phyloP scores from a whole-genome alignment of 2,113 vertebrate species.

The Sebastes schlegelii region DNA sequence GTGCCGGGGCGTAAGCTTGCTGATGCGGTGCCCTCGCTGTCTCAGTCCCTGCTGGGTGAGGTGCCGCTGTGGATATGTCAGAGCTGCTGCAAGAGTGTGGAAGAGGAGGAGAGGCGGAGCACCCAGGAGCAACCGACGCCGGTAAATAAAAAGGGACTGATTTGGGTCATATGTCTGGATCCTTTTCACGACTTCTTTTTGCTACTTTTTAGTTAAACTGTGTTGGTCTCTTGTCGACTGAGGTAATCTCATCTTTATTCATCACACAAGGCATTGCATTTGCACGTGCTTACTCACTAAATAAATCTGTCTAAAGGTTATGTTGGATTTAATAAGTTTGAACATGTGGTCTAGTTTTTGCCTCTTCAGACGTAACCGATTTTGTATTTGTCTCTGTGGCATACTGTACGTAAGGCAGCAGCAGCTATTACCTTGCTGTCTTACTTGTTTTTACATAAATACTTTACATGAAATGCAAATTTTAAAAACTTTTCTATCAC shows the following conservation, averaged over 20 bases:
- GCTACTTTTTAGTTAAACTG: conserved; percentile 6
- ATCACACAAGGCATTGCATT: not conserved
- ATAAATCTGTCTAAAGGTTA: not conserved
- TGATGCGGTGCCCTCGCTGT: conserved; percentile 94
- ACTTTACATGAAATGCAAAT: conserved; percentile 29
- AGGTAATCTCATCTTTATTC: conserved; percentile 7
- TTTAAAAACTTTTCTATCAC: not conserved
- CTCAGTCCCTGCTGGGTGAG: conserved; percentile 96
- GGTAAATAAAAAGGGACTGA: conserved; percentile 80
- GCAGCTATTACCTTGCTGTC: not conserved
- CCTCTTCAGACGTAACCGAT: not conserved
- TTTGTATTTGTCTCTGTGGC: conserved; percentile 4
- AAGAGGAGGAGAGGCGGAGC: conserved; percentile 95
- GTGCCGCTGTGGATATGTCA: conserved; percentile 99
- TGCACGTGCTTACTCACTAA: conserved; percentile 1
- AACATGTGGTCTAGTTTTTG: not conserved
- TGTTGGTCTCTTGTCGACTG: not conserved
- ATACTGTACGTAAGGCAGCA: not conserved
- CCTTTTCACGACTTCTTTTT: conserved; percentile 22
- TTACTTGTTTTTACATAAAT: not conserved
- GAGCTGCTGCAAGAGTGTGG: conserved; percentile 97
- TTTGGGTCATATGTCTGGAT: conserved; percentile 43
- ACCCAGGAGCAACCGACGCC: conserved; percentile 90
- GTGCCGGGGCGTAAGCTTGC: conserved; percentile 90
- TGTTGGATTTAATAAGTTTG: not conserved